Evolutionary conservation across 2,888 invertebrate species (phyloP).

Genomic region (Ecdyonurus torrentis): DNA sequence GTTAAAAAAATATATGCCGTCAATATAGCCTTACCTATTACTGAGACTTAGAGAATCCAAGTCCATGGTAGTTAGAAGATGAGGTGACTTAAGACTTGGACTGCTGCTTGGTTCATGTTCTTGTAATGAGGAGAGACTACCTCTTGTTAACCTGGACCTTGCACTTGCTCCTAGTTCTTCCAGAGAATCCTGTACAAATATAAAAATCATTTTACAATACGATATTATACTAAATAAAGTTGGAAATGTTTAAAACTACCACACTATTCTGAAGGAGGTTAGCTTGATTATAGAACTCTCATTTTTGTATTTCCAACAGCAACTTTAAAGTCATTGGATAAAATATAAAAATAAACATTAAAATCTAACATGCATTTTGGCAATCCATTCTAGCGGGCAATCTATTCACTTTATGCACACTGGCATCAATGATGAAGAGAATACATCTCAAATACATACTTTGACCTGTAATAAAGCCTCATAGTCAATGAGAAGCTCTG

Average conservation of each 20-base stretch:
- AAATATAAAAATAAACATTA: no score
- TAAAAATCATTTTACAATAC: not conserved
- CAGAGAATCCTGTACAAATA: slow-evolving; percentile 15
- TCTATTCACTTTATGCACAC: no score
- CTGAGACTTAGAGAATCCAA: slow-evolving; percentile 16
- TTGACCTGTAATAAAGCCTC: no score
- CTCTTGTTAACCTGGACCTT: slow-evolving; percentile 14
- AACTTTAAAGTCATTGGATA: no score
- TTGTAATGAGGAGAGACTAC: slow-evolving; percentile 14
- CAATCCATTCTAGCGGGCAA: no score
- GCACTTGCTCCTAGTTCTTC: slow-evolving; percentile 17
- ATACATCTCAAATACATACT: no score
- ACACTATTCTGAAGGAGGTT: not conserved
- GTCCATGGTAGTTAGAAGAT: slow-evolving; percentile 11
- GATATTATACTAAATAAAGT: not conserved
- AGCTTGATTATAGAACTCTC: no score
- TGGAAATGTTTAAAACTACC: not conserved
- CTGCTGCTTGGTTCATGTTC: slow-evolving; percentile 9
- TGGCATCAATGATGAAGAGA: no score
- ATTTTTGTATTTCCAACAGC: no score
- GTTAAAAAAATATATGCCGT: not conserved
- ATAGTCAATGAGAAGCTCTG: no score
- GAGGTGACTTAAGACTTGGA: slow-evolving; percentile 8
- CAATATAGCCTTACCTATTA: slow-evolving; percentile 12
- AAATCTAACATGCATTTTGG: no score